Percentiles rank a stretch among this genome's conserved stretches.
These are phyloP conservation scores for Rousettus madagascariensis DNA, from an alignment of 2,797 vertebrate genomes.

Conservation along the genomic window DNA sequence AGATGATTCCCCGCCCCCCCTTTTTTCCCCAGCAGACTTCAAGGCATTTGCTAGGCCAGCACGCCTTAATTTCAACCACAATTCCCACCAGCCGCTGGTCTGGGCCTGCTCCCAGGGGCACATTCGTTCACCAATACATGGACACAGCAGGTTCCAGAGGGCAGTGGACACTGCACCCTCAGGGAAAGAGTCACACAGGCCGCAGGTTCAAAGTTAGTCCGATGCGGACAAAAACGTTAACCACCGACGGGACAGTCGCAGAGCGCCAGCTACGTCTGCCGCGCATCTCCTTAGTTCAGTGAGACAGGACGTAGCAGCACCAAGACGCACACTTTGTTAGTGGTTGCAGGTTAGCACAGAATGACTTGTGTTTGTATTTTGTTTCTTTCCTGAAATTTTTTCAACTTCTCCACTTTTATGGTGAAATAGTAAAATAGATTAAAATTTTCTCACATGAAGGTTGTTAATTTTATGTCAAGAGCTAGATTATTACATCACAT, in stretches of 20 bases:
- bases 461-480: slow-evolving; percentile 1
- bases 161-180: neutral
- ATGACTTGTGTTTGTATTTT: neutral
- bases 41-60: neutral
- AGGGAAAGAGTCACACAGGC: neutral
- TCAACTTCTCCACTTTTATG: neutral
- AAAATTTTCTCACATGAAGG: neutral
- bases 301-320: neutral
- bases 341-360: neutral
- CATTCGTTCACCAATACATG: neutral
- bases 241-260: neutral
- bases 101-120: neutral
- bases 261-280: too few relatives aligned
- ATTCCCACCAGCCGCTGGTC: neutral
- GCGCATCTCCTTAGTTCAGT: neutral
- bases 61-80: neutral
- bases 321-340: neutral
- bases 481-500: slow-evolving; percentile 6
- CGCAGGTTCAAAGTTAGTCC: neutral
- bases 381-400: neutral
- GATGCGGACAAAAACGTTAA: neutral
- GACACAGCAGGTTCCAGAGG: neutral
- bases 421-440: neutral
- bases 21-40: neutral
- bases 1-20: neutral